phyloP scores from a whole-genome alignment of 2,888 invertebrate genomes.

The Sericinus montela region DNA sequence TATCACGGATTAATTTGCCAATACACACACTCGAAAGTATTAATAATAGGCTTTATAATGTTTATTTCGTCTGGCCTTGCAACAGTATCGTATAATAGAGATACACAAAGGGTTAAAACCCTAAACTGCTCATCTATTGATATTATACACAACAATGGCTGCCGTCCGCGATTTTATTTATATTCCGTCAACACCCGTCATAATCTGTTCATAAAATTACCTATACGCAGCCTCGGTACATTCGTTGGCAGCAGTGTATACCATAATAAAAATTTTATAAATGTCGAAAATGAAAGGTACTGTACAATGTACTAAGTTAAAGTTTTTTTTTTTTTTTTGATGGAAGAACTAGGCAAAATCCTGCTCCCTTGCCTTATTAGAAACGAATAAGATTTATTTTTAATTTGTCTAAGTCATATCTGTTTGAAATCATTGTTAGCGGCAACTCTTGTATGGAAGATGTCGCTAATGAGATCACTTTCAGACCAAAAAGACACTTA shows the following conservation, averaged over 20 bases:
- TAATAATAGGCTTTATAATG: conserved; percentile 8
- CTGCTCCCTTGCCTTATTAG: no score
- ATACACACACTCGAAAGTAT: conserved; percentile 1
- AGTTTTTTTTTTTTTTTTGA: no score
- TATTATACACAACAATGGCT: conserved; percentile 20
- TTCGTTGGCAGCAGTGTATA: conserved; percentile 1
- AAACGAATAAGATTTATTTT: no score
- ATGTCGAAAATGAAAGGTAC: no score
- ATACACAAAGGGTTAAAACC: conserved; percentile 18
- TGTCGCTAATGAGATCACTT: no score
- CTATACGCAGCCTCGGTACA: conserved; percentile 29
- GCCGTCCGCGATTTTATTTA: conserved; percentile 35
- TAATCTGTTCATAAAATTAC: conserved; percentile 39
- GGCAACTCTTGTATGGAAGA: no score
- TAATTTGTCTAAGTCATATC: no score
- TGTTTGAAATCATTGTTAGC: no score
- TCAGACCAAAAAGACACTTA: no score
- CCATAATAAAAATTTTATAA: no score
- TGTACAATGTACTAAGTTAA: no score
- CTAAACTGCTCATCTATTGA: conserved; percentile 17
- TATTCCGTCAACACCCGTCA: conserved; percentile 49
- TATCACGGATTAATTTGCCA: conserved; percentile 3
- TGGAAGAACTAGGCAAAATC: no score
- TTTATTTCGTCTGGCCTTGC: conserved; percentile 6
- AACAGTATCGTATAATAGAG: conserved; percentile 5